phyloP scores from a whole-genome alignment of 2,888 invertebrate genomes.

The Chloroclystis v-ata region DNA sequence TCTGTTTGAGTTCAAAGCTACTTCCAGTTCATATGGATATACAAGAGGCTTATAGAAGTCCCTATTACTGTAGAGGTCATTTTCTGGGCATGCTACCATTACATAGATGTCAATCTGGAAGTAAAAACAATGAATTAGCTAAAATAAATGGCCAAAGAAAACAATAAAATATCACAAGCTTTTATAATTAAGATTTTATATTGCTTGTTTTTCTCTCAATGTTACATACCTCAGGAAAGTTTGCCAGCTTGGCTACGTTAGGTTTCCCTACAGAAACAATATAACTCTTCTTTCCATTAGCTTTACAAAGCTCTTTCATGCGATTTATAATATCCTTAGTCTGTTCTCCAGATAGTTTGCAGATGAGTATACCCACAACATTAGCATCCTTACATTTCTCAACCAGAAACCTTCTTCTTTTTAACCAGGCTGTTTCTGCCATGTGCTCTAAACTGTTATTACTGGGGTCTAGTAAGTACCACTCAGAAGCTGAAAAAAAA shows the following conservation, averaged over 20 bases:
- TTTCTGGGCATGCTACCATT: constrained; percentile 94
- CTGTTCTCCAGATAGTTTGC: constrained; percentile 90
- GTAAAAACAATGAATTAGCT: background rate
- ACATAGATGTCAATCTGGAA: constrained; percentile 92
- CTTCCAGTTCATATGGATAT: constrained; percentile 94
- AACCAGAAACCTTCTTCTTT: constrained; percentile 88
- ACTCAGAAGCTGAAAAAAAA: constrained; percentile 61
- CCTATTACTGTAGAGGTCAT: constrained; percentile 87
- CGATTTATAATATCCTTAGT: constrained; percentile 86
- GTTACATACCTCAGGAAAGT: constrained; percentile 95
- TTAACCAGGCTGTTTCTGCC: constrained; percentile 79
- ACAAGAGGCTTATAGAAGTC: constrained; percentile 95
- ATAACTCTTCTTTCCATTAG: constrained; percentile 91
- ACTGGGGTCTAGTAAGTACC: constrained; percentile 77
- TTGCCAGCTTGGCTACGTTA: constrained; percentile 95
- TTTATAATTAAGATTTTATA: too few species aligned
- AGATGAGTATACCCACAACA: constrained; percentile 92
- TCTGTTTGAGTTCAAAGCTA: constrained; percentile 81
- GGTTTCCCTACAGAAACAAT: constrained; percentile 96
- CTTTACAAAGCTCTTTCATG: constrained; percentile 83
- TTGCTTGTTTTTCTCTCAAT: too few species aligned
- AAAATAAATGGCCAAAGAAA: too few species aligned
- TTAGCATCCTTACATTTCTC: constrained; percentile 95
- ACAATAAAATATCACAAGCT: too few species aligned
- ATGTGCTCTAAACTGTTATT: constrained; percentile 50